These are phyloP conservation scores for Epirrhoe alternata DNA, from an alignment of 2,888 invertebrate species.

Conservation along the genomic window DNA sequence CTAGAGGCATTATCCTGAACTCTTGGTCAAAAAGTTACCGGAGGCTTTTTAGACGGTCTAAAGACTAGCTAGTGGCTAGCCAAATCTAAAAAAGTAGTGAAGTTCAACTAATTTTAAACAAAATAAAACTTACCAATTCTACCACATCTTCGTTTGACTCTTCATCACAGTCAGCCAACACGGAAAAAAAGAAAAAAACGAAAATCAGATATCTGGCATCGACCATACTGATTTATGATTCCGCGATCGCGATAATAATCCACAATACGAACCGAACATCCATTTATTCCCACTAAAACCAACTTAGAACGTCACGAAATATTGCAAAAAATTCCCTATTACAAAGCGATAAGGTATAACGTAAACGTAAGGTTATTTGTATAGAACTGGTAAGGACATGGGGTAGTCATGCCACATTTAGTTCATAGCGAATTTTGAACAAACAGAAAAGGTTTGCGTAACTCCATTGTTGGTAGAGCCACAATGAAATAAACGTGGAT, in stretches of 20 bases:
- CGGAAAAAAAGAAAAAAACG: conserved; percentile 24
- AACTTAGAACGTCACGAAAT: conserved; percentile 1
- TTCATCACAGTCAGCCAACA: conserved; percentile 30
- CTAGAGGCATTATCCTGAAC: too few species aligned
- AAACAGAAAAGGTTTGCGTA: conserved; percentile 34
- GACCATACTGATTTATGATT: conserved; percentile 41
- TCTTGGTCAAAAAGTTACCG: too few species aligned
- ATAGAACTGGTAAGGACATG: conserved; percentile 23
- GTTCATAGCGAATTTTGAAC: conserved; percentile 42
- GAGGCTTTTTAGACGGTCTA: too few species aligned
- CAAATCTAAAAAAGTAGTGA: not conserved
- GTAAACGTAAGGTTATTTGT: conserved; percentile 11
- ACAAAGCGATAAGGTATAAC: conserved; percentile 1
- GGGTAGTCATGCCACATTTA: conserved; percentile 34
- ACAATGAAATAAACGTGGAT: conserved; percentile 37
- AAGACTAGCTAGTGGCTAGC: too few species aligned
- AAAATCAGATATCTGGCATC: conserved; percentile 38
- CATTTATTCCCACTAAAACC: conserved; percentile 35
- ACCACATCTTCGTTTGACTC: conserved; percentile 20
- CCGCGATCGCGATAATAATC: conserved; percentile 29
- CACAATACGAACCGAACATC: conserved; percentile 29
- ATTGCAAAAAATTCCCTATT: conserved; percentile 20
- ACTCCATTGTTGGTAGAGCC: conserved; percentile 28
- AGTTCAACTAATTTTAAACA: not conserved
- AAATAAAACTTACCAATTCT: conserved; percentile 20